Conservation (phyloP, 92 coral and sea anemone genomes). For the Zoanthus solanderi region DNA sequence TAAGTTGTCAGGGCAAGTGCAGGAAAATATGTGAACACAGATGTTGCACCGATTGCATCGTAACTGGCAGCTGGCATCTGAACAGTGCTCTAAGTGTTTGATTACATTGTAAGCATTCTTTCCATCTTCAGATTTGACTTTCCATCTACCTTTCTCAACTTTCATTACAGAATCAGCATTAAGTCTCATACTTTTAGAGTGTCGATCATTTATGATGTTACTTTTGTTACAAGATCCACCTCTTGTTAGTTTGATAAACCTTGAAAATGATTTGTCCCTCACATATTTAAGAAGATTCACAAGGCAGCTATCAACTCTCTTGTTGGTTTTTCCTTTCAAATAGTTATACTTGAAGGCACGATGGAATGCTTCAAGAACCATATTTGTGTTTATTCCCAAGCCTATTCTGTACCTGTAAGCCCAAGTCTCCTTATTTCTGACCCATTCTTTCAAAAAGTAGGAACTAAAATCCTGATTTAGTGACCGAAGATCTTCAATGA, state of each 20-base stretch:
- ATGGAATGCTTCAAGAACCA: slow-evolving; percentile 55
- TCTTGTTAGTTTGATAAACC: slow-evolving; percentile 35
- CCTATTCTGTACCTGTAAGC: slow-evolving; percentile 51
- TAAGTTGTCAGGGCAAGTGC: too few species aligned
- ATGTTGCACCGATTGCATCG: too few species aligned
- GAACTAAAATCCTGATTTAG: not conserved
- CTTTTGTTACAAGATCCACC: slow-evolving; percentile 14
- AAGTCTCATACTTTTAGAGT: slow-evolving; percentile 2
- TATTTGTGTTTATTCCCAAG: slow-evolving; percentile 54
- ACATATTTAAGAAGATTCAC: slow-evolving; percentile 34
- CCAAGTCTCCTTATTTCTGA: slow-evolving; percentile 35
- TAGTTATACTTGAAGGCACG: slow-evolving; percentile 43
- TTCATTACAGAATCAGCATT: not conserved
- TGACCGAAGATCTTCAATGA: slow-evolving; percentile 38
- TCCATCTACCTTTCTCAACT: slow-evolving; percentile 8
- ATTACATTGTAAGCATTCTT: slow-evolving; percentile 8
- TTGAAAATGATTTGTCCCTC: slow-evolving; percentile 35
- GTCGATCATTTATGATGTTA: slow-evolving; percentile 36
- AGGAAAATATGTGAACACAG: too few species aligned
- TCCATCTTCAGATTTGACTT: slow-evolving; percentile 46
- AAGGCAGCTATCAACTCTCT: slow-evolving; percentile 41
- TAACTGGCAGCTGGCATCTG: not conserved
- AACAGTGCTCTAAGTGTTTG: slow-evolving; percentile 17
- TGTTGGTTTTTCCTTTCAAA: slow-evolving; percentile 45
- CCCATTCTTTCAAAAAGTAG: slow-evolving; percentile 52